These are phyloP conservation scores for Hemitrygon akajei DNA, from an alignment of 2,797 vertebrate genomes.

Conservation along the genomic window DNA sequence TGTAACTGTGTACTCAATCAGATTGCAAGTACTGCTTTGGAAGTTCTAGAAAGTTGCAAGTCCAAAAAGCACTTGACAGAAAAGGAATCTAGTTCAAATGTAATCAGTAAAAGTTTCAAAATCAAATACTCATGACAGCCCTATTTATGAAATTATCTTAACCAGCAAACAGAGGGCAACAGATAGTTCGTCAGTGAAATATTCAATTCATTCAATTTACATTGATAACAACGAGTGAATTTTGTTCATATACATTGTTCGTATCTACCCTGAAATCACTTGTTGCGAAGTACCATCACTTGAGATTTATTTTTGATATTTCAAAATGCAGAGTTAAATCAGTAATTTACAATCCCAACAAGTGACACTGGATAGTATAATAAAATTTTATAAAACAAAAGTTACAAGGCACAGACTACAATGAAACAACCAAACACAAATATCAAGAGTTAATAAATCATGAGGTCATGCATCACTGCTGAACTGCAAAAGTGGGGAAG, in stretches of 20 bases:
- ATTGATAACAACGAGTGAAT: not conserved
- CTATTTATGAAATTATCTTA: constrained; percentile 9
- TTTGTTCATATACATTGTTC: not conserved
- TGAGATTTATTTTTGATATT: not conserved
- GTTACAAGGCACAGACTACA: not conserved
- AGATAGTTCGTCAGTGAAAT: constrained; percentile 17
- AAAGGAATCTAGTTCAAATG: not conserved
- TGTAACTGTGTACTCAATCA: not conserved
- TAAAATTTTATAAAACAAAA: not conserved
- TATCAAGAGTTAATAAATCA: not conserved
- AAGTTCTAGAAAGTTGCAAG: not conserved
- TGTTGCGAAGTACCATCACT: not conserved
- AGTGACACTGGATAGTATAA: not conserved
- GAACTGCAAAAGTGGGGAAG: not conserved
- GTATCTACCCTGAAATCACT: constrained; percentile 19
- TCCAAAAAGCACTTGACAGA: not conserved
- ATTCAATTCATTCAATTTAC: constrained; percentile 9
- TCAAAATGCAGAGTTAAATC: not conserved
- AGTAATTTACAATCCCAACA: not conserved
- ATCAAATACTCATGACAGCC: constrained; percentile 34
- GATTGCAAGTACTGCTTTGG: not conserved
- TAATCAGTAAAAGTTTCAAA: not conserved
- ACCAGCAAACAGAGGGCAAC: not conserved
- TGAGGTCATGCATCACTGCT: not conserved
- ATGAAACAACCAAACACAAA: not conserved